These are phyloP conservation scores for Callyntrura sp. DNA, from an alignment of 2,888 invertebrate species.

Conservation along the genomic window DNA sequence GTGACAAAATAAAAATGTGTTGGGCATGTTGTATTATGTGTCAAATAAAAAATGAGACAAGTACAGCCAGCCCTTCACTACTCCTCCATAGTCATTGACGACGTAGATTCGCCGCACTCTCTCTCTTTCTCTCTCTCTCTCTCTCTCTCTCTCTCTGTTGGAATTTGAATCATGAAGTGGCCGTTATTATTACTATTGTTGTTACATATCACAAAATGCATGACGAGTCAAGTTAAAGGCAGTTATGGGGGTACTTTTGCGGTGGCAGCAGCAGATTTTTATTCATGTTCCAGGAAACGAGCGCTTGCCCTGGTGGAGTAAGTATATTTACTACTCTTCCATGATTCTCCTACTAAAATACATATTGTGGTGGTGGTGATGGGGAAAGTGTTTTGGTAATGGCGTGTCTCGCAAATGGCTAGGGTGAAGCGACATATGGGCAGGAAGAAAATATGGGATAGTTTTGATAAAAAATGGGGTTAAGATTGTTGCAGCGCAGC, in stretches of 20 bases:
- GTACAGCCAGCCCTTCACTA: slow-evolving; percentile 17
- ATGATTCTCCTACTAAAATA: not conserved
- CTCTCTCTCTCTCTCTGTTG: slow-evolving; percentile 1
- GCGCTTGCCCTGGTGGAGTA: slow-evolving; percentile 19
- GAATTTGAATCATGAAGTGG: slow-evolving; percentile 46
- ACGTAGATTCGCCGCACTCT: too few relatives aligned
- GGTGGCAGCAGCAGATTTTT: slow-evolving; percentile 36
- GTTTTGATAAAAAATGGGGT: slow-evolving; percentile 57
- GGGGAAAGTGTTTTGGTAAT: slow-evolving; percentile 3
- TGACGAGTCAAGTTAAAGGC: not conserved
- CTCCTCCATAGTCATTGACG: slow-evolving; percentile 42
- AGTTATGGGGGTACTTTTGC: slow-evolving; percentile 3
- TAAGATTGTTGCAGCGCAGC: slow-evolving; percentile 42
- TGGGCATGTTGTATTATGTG: slow-evolving; percentile 36
- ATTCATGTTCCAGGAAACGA: slow-evolving; percentile 29
- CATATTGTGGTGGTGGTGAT: not conserved
- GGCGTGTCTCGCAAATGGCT: slow-evolving; percentile 7
- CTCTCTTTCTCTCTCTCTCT: slow-evolving; percentile 13
- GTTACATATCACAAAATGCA: not conserved
- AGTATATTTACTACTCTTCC: slow-evolving; percentile 11
- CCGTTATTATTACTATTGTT: not conserved
- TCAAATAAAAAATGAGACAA: slow-evolving; percentile 52
- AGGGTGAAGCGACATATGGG: slow-evolving; percentile 58
- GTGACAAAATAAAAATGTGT: slow-evolving; percentile 41
- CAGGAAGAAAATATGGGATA: slow-evolving; percentile 43